These are phyloP conservation scores for Thaumetopoea pityocampa DNA, from an alignment of 1,140 invertebrate species.

Conservation along the genomic window DNA sequence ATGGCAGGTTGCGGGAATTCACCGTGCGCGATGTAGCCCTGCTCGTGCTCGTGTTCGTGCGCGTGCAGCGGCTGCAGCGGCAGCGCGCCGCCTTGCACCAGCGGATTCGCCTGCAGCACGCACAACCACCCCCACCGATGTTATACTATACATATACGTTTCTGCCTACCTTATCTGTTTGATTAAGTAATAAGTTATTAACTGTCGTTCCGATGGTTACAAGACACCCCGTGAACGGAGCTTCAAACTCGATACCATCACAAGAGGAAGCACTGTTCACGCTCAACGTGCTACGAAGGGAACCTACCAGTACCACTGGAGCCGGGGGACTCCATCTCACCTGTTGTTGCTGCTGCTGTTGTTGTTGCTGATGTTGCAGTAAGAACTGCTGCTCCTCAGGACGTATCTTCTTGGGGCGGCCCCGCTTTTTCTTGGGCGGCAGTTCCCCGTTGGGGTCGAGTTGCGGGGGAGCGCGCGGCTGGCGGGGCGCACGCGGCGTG, in stretches of 20 bases:
- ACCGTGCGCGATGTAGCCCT: conserved; percentile 31
- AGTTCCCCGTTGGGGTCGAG: conserved; percentile 59
- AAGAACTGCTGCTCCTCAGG: conserved; percentile 75
- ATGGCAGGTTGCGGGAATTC: conserved; percentile 3
- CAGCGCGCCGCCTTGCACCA: conserved; percentile 32
- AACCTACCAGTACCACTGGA: too few relatives aligned
- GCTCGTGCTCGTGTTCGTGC: conserved; percentile 26
- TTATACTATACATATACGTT: too few relatives aligned
- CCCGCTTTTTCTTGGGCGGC: conserved; percentile 88
- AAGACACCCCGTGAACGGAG: too few relatives aligned
- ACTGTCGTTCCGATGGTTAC: too few relatives aligned
- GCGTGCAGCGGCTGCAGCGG: conserved; percentile 22
- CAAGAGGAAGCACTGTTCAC: too few relatives aligned
- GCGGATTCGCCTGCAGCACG: conserved; percentile 26
- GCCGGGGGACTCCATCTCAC: conserved; percentile 1
- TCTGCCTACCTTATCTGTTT: too few relatives aligned
- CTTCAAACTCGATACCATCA: too few relatives aligned
- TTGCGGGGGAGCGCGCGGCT: conserved; percentile 51
- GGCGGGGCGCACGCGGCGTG: conserved; percentile 75
- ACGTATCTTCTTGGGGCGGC: conserved; percentile 89
- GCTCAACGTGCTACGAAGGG: too few relatives aligned
- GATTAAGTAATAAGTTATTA: too few relatives aligned
- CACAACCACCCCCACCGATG: too few relatives aligned
- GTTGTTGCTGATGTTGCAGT: conserved; percentile 58
- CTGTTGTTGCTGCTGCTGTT: conserved; percentile 51